Evolutionary conservation across 2,113 vertebrate genomes (phyloP).

Genomic region (Gasterosteus aculeatus): DNA sequence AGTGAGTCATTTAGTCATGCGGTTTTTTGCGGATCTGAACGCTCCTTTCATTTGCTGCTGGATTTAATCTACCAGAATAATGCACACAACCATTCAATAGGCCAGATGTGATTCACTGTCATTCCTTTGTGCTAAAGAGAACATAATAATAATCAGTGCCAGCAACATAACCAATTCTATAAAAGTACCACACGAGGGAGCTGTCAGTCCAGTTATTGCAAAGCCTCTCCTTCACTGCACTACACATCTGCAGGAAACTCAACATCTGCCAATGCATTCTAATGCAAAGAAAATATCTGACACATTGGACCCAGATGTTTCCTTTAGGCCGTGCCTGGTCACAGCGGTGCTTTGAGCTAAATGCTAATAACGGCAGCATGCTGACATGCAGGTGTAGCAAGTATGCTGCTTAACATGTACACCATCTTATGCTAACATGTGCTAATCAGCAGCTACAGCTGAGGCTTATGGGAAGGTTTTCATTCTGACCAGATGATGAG

Average conservation of each 20-base stretch:
- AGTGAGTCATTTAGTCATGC: neutral
- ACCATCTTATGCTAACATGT: neutral
- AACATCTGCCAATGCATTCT: neutral
- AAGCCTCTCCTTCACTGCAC: neutral
- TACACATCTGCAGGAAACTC: neutral
- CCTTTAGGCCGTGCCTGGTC: neutral
- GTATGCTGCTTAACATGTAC: neutral
- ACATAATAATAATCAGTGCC: no score
- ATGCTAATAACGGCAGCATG: neutral
- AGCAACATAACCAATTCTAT: neutral
- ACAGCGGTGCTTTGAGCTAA: neutral
- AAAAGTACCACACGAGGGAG: conserved; percentile 44
- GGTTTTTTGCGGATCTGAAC: neutral
- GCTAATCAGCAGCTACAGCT: neutral
- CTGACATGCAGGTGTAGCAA: neutral
- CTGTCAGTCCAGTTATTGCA: neutral
- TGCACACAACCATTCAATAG: neutral
- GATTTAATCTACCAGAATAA: neutral
- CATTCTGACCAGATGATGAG: neutral
- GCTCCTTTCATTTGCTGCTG: neutral
- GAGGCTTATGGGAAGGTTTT: neutral
- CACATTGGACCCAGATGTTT: conserved; percentile 3
- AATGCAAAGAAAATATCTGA: neutral
- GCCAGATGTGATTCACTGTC: neutral
- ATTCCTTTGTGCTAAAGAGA: neutral